Evolutionary conservation across 2,888 invertebrate genomes (phyloP).

Genomic region (Hymenopus coronatus): DNA sequence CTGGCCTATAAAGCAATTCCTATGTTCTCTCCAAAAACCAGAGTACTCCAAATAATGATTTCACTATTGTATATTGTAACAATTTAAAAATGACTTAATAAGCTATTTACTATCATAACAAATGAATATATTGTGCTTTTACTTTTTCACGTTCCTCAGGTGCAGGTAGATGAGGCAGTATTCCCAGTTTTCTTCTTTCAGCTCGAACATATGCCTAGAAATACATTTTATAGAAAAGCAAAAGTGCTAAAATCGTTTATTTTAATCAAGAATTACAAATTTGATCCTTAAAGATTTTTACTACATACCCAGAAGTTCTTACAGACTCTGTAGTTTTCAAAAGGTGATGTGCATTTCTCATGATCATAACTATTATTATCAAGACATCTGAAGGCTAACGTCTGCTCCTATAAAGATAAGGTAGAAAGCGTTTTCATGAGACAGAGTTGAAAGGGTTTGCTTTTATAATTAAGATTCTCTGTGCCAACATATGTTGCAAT

Average conservation of each 20-base stretch:
- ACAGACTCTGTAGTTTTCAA: slow-evolving; percentile 76
- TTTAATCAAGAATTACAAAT: background rate
- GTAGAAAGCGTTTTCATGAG: no score
- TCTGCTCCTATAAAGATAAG: slow-evolving; percentile 62
- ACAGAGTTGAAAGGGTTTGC: no score
- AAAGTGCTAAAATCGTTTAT: background rate
- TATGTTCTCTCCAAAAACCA: no score
- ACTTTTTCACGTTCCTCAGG: slow-evolving; percentile 66
- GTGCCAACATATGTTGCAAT: no score
- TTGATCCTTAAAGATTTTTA: background rate
- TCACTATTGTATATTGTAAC: no score
- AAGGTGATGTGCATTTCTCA: slow-evolving; percentile 62
- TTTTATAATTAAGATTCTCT: no score
- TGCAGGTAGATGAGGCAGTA: slow-evolving; percentile 65
- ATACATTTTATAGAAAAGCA: slow-evolving; percentile 10
- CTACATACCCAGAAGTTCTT: slow-evolving; percentile 76
- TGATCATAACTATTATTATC: slow-evolving; percentile 64
- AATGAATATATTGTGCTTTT: slow-evolving; percentile 56
- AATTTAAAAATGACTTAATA: no score
- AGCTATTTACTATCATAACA: background rate
- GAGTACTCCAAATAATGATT: no score
- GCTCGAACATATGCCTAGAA: slow-evolving; percentile 58
- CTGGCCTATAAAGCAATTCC: no score
- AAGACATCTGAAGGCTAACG: slow-evolving; percentile 68
- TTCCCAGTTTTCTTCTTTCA: slow-evolving; percentile 61